Evolutionary conservation across 2,113 vertebrate species (phyloP).

Genomic region (Sciurus niger): DNA sequence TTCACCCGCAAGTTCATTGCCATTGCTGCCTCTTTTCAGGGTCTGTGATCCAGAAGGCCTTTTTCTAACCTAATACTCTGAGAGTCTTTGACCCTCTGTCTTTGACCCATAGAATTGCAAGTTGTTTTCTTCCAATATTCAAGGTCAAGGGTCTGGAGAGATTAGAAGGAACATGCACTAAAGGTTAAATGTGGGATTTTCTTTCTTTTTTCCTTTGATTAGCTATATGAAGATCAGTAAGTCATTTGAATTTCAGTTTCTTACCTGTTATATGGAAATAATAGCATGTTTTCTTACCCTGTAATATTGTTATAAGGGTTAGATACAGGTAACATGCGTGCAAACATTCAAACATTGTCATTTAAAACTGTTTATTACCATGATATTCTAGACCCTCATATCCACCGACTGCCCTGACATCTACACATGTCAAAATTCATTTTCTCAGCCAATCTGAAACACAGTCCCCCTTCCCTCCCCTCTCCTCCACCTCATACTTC

Average conservation of each 20-base stretch:
- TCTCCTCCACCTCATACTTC: background rate
- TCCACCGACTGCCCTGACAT: background rate
- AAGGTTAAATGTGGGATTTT: slow-evolving; percentile 33
- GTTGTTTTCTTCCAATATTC: slow-evolving; percentile 1
- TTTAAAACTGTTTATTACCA: background rate
- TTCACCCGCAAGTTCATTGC: background rate
- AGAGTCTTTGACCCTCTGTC: background rate
- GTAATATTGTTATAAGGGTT: background rate
- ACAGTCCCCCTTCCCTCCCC: background rate
- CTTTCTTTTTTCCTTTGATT: slow-evolving; percentile 39
- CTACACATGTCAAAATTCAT: background rate
- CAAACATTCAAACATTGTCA: background rate
- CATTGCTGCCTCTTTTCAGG: background rate
- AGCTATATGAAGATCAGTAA: background rate
- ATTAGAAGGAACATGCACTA: background rate
- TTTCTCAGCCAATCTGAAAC: background rate
- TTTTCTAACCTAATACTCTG: background rate
- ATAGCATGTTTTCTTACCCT: background rate
- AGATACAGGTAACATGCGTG: background rate
- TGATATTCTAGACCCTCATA: background rate
- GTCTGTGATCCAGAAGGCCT: background rate
- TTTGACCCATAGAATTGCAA: background rate
- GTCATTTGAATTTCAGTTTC: background rate
- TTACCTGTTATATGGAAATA: slow-evolving; percentile 15
- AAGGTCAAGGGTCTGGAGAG: slow-evolving; percentile 46